These are phyloP conservation scores for Megalopta genalis DNA, from an alignment of 1,140 invertebrate genomes.

Conservation along the genomic window DNA sequence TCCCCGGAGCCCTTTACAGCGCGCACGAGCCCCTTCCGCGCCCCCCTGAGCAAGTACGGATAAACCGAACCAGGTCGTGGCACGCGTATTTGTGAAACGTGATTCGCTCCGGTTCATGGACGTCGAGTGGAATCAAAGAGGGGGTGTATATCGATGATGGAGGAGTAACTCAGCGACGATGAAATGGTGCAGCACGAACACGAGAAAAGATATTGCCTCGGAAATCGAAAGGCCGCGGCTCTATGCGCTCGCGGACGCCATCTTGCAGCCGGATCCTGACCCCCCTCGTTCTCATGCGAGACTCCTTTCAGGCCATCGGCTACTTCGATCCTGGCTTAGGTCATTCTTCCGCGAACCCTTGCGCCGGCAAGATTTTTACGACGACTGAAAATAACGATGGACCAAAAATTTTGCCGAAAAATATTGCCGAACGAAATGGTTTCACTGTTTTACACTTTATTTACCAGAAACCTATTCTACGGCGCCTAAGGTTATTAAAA, in stretches of 20 bases:
- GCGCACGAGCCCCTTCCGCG: neutral
- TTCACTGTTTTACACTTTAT: no score
- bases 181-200: slow-evolving; percentile 17
- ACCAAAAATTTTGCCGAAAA: neutral
- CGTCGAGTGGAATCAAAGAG: slow-evolving; percentile 34
- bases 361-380: no score
- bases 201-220: slow-evolving; percentile 41
- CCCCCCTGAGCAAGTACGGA: neutral
- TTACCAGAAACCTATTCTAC: no score
- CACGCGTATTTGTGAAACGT: slow-evolving; percentile 36
- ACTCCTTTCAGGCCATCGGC: no score
- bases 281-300: no score
- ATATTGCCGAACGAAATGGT: no score
- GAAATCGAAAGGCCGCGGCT: slow-evolving; percentile 29
- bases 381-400: no score
- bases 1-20: slow-evolving; percentile 2
- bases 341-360: no score
- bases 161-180: slow-evolving; percentile 15
- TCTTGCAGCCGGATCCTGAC: no score
- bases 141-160: slow-evolving; percentile 15
- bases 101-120: slow-evolving; percentile 25
- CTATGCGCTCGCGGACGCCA: neutral
- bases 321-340: no score
- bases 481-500: no score
- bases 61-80: slow-evolving; percentile 23